Evolutionary conservation across 2,113 vertebrate genomes (phyloP).

Genomic region (Lota lota): DNA sequence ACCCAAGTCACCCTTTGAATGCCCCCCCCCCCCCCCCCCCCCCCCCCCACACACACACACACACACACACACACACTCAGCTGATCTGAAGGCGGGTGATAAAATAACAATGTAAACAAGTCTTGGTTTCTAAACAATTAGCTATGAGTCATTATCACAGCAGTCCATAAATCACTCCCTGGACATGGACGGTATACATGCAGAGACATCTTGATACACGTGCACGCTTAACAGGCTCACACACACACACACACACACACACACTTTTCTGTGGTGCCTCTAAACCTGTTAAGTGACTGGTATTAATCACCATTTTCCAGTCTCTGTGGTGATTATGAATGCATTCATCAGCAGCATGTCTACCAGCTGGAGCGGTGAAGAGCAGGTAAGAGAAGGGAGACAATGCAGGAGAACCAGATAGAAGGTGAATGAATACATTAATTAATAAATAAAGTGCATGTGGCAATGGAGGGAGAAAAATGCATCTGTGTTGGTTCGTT

Average conservation of each 20-base stretch:
- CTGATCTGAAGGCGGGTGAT: neutral
- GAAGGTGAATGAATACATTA: no score
- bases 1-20: constrained; percentile 13
- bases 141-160: constrained; percentile 15
- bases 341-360: constrained; percentile 55
- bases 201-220: neutral
- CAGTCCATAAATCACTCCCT: constrained; percentile 42
- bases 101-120: constrained; percentile 37
- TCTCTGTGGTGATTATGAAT: constrained; percentile 59
- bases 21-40: neutral
- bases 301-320: constrained; percentile 60
- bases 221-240: neutral
- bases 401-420: no score
- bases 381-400: no score
- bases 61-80: neutral
- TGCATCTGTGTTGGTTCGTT: no score
- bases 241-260: constrained; percentile 15
- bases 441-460: no score
- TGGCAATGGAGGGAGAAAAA: no score
- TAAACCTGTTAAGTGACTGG: constrained; percentile 51
- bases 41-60: neutral
- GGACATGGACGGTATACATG: constrained; percentile 19
- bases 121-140: constrained; percentile 35
- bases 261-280: constrained; percentile 12
- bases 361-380: constrained; percentile 40